Conservation (phyloP, 1,140 invertebrate species). For the Geopemphigus sp. region DNA sequence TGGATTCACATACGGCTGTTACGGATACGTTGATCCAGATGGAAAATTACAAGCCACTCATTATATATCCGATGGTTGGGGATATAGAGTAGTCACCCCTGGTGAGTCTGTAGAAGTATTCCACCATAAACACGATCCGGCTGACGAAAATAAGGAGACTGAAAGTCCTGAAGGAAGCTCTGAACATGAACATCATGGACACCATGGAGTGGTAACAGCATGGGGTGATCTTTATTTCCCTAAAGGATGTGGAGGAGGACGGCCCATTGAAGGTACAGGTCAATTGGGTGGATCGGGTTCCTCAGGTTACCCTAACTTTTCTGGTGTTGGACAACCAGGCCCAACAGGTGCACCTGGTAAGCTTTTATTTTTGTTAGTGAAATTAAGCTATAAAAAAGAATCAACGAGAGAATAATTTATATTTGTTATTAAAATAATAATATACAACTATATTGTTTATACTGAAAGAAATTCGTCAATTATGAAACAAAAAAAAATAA, state of each 20-base stretch:
- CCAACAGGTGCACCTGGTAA: conserved; percentile 52
- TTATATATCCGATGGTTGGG: conserved; percentile 75
- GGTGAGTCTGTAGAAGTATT: conserved; percentile 69
- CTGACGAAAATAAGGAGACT: conserved; percentile 49
- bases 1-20: conserved; percentile 75
- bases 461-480: too few relatives aligned
- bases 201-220: conserved; percentile 60
- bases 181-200: conserved; percentile 54
- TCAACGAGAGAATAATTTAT: too few relatives aligned
- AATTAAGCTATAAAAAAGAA: too few relatives aligned
- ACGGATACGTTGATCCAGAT: conserved; percentile 71
- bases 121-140: conserved; percentile 57
- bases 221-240: conserved; percentile 66
- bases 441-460: background rate
- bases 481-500: background rate
- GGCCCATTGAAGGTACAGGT: conserved; percentile 52
- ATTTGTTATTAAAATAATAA: background rate
- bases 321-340: conserved; percentile 51
- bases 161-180: conserved; percentile 48
- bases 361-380: background rate
- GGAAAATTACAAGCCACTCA: conserved; percentile 67
- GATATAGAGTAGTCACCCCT: conserved; percentile 69
- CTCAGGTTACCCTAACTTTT: conserved; percentile 43
- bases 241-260: conserved; percentile 58
- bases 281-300: conserved; percentile 54